Base-by-base conservation (phyloP, 2,797 vertebrate genomes). In the Crenichthys baileyi region DNA sequence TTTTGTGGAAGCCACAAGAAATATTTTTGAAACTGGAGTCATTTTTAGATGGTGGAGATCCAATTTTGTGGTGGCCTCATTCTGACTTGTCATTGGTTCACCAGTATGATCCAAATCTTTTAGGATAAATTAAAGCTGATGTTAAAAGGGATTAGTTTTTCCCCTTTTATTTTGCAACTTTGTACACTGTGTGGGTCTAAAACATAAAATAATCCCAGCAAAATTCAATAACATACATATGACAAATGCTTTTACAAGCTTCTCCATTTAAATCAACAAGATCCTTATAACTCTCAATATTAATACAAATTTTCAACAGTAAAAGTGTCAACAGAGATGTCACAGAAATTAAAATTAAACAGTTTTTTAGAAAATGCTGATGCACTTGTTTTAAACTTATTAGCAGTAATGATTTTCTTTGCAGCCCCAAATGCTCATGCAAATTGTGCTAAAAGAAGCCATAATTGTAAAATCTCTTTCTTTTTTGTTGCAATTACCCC, bases 381-480 rank as follows among this genome's bases (percentile, higher is more conserved):
- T 70, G 41, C n/a, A 70, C 67, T 70, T 70, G 22, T 46, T 46
- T 70, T 46, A 44, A 70, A 70, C 41, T 6, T 46, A 46, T 70
- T 70, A 70, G 2, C 63, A 41, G 22, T 26, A 46, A 70, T 70
- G 67, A 70, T 70, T 70, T 70, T 46, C 24, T 70, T 46, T 44
- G 61, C 48, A 68, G 79, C n/a, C 56, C 46, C 63, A 68, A 71
- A 75, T 44, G 44, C 39, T 55, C 20, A 70, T 65, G 72, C 18
- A 26, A 58, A 46, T 67, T 50, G 72, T 51, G 26, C 53, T 50
- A 29, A 74, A 72, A 46, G 67, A 44, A 70, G 39, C 24, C 39
- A 70, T 70, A 22, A 68, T 68, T 44, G 44, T 68, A n/a, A 70
- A 70, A 24, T 70, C 39, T 70, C 41, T 70, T 41, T 67, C 9